Evolutionary conservation across 2,113 vertebrate species (phyloP).

Genomic region (Callorhinus ursinus): DNA sequence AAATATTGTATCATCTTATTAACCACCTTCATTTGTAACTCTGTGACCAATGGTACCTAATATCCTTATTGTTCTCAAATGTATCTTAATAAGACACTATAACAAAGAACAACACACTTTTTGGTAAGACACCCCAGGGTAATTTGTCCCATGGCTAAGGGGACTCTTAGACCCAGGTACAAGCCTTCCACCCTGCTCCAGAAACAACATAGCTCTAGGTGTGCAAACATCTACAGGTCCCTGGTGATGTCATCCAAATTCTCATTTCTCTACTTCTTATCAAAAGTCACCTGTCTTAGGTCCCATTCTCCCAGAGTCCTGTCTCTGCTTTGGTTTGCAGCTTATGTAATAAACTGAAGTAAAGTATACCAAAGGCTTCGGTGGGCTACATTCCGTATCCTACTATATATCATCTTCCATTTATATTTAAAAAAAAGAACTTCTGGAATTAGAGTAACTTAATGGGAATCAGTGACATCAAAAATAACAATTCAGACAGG

Average conservation of each 20-base stretch:
- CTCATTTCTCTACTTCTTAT: not conserved
- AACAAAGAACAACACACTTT: not conserved
- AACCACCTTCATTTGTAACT: not conserved
- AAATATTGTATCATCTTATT: not conserved
- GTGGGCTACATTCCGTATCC: not conserved
- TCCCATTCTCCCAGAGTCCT: not conserved
- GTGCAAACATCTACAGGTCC: rapidly evolving
- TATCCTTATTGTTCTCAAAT: not conserved
- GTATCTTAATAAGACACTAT: not conserved
- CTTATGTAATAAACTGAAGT: not conserved
- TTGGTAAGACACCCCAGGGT: not conserved
- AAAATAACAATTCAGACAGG: not conserved
- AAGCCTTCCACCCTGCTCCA: not conserved
- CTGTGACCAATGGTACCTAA: not conserved
- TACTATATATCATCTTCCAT: not conserved
- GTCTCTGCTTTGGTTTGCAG: not conserved
- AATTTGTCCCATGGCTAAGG: not conserved
- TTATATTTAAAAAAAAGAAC: not conserved
- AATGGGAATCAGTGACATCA: not conserved
- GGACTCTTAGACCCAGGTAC: rapidly evolving
- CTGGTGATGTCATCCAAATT: rapidly evolving
- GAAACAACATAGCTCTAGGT: not conserved
- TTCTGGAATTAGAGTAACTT: not conserved
- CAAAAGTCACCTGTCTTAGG: not conserved
- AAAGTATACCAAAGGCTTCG: not conserved